Evolutionary conservation across 2,888 invertebrate genomes (phyloP), one percentile per base, ranked within the genome.

Genomic region (Piscicola geometra): DNA sequence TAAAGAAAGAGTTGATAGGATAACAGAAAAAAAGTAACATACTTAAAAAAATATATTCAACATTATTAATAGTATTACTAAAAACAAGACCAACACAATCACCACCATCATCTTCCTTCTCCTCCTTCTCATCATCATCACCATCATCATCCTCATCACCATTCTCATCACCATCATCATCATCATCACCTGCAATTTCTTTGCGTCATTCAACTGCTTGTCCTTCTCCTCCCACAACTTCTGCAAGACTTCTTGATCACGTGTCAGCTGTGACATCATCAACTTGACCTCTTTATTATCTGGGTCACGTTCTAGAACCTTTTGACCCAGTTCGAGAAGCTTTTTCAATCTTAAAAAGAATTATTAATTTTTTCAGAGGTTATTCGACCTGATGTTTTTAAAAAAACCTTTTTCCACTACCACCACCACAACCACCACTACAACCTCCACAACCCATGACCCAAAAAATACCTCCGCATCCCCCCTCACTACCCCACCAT

Each of bases 171-270:
- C 35, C 41, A 66, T 66, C 9, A 32, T 60, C 30, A 73, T 60
- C 60, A 52, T 60, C 60, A 60, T 76, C 71, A 91, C 89, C 83
- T 87, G 81, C 77, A 97, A 87, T 81, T 95, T 93, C 47, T 93
- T 89, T 79, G 93, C 91, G 84, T 97, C 94, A 81, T 91, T 90
- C 76, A 97, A 86, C 88, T 92, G 91, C 69, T 90, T 90, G 76
- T 94, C 91, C 83, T 95, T 94, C 76, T 91, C 90, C 69, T 89
- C 86, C 93, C 95, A 95, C 82, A 92, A 79, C 90, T 82, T 91
- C 88, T 82, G 80, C 0, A 96, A 90, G 0, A 91, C 90, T 74
- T 89, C 89, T 82, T 92, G 90, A 82, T 94, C 91, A 56, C n/a
- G 60, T 56, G 60, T 25, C 60, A 25, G n/a, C 5, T 56, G 21